Evolutionary conservation across 53 echinoderm and acorn worm species (phyloP), one percentile per base, ranked within the genome.

Genomic region (Stichopus horrens): DNA sequence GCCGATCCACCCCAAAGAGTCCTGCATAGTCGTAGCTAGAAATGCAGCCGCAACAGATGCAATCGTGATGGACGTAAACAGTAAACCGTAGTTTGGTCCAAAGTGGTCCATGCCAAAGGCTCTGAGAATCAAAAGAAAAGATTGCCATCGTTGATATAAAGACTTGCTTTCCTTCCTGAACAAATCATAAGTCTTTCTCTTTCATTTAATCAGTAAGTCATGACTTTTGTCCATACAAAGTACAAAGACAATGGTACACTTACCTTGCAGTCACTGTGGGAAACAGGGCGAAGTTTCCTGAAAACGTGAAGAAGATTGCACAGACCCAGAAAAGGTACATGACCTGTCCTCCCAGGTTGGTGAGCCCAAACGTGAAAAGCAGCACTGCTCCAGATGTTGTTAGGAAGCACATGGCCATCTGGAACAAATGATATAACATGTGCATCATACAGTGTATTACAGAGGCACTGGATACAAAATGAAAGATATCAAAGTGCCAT

Each of bases 261-360:
- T 88, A 96, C 96, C 96, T 96, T 21, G 96, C 93, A 66, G 93
- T 93, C 9, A 91, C 96, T 19, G 96, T 94, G 54, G 96, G 96
- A 68, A 96, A 94, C 18, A 96, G 92, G 9, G 93, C 93, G 87
- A 93, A 96, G 80, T 94, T 96, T 11, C 96, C 96, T 9, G 93
- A 91, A 77, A 94, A 93, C 9, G 89, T 90, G 89, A 96, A 94
- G 90, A 96, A 96, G 55, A 96, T 86, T 20, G 86, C 91, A 89
- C 94, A 96, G 54, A 94, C 83, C 96, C 94, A 96, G 86, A 96
- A 86, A 74, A 94, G 90, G 75, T 92, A 93, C 94, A 92, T 94
- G 23, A 88, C 90, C 74, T 88, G 73, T 9, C 93, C 94, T n/a
- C 89, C 94, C 18, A 58, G 57, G n/a, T 86, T 79, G 11, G 93